A percentile compares a stretch with the other conserved stretches of the same genome.
Evolutionary conservation across 2,888 invertebrate genomes (phyloP).

Genomic region (Tanaodytes sp.): DNA sequence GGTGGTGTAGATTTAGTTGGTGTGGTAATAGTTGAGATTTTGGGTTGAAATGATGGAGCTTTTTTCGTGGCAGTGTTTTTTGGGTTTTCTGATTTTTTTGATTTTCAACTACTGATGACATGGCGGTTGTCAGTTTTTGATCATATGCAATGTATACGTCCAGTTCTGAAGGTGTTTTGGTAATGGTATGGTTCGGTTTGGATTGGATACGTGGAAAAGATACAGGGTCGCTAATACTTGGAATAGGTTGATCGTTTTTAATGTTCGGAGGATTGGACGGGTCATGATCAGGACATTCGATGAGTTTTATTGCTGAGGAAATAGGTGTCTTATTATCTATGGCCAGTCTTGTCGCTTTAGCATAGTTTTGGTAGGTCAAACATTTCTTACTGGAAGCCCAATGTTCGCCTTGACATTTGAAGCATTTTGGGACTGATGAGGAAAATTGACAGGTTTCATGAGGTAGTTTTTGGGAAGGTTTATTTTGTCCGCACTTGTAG

Average conservation of each 20-base stretch:
- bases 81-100: too few species aligned
- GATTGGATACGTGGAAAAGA: neutral
- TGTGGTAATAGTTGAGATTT: too few species aligned
- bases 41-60: too few species aligned
- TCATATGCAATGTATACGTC: too few species aligned
- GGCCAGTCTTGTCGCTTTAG: neutral
- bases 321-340: conserved; percentile 4
- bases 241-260: neutral
- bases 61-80: too few species aligned
- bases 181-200: too few species aligned
- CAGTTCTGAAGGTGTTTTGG: too few species aligned
- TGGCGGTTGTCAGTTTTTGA: too few species aligned
- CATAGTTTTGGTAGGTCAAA: too few species aligned
- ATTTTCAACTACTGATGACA: too few species aligned
- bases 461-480: neutral
- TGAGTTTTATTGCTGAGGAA: neutral
- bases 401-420: conserved; percentile 7
- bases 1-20: too few species aligned
- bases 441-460: neutral
- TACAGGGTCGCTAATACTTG: neutral
- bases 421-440: neutral
- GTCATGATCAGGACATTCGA: neutral
- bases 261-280: neutral
- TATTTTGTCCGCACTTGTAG: conserved; percentile 4
- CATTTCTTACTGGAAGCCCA: conserved; percentile 13